Base-by-base conservation (phyloP, 1,140 invertebrate species). In the Antheraea pernyi region DNA sequence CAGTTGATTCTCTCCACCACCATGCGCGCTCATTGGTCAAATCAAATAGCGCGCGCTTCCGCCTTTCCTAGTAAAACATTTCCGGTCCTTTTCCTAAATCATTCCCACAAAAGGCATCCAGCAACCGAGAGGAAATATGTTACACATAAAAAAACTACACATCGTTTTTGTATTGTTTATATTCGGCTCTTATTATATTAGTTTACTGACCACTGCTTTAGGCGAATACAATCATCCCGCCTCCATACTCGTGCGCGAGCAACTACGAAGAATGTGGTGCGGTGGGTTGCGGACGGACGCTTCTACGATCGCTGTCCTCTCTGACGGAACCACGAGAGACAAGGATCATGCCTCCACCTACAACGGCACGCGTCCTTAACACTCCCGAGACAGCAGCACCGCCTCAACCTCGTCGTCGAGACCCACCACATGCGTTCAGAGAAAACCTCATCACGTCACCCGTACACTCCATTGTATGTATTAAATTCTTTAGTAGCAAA, bases 171-270 rank as follows among this genome's bases (percentile, higher is more conserved):
- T n/a, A n/a, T n/a, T n/a, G n/a, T n/a, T n/a, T n/a, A n/a, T n/a
- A n/a, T n/a, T n/a, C n/a, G n/a, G n/a, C n/a, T n/a, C n/a, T n/a
- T n/a, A n/a, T n/a, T n/a, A n/a, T n/a, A n/a, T n/a, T n/a, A n/a
- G n/a, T n/a, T n/a, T n/a, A n/a, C n/a, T n/a, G n/a, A n/a, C n/a
- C n/a, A n/a, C n/a, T n/a, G n/a, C n/a, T n/a, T 42, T 80, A 94
- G 93, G 95, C 96, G 19, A 97, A 97, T 81, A 95, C 95, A 30
- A 94, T 96, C 82, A 95, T 97, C 68, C 96, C 96, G 59, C 96
- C 96, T 22, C 96, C 96, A 7, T 97, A 97, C 84, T 96, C 96
- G n/a, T 95, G 95, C 80, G 95, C 96, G 69, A 95, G 95, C 75
- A 96, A 82, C 76, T 87, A 95, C 86, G 93, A 95, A 61, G 96